Evolutionary conservation across 2,888 invertebrate genomes (phyloP), one percentile per base, ranked within the genome.

Genomic region (Lasioglossum figueresi): DNA sequence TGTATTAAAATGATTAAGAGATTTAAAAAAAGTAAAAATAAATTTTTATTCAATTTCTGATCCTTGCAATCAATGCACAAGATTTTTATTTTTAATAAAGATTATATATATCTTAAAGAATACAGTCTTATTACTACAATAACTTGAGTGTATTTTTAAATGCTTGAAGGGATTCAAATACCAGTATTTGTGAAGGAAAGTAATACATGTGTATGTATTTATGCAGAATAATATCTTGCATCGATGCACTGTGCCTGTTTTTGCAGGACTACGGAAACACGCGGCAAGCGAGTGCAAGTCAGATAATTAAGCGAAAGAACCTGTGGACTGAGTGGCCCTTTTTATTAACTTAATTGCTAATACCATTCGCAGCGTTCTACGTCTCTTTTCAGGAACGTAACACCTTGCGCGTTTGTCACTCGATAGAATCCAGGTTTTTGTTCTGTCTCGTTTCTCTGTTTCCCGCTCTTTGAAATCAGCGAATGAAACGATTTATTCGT

Each of bases 401-500:
- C 56, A 56, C 14, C 70, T 56, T 27, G 34, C 73, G 31, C 31
- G 66, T 66, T 8, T 12, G 40, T 23, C 14, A 23, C 12, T 71
- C 10, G 37, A 34, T 74, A 34, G 37, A 48, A 74, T n/a, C 14
- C 0, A 45, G 27, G 37, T 40, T n/a, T 72, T 43, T 23, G 14
- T 10, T 1, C 34, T 23, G 12, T 2, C 3, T 68, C 34, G 23
- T 37, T 68, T 23, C 37, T 68, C 27, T 8, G 23, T 23, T 1
- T 3, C 19, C 59, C 37, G 8, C 34, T 45, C 4, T 59, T 4
- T 12, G 45, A 16, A 23, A 48, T 37, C 27, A 66, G 34, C 66
- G 34, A 74, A 48, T 27, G 43, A 79, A 66, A 79, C 63, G 16
- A 72, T 72, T 79, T 59, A 63, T 73, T 63, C 45, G 34, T 34